Conservation (phyloP, 2,888 invertebrate species). For the Sympetrum striolatum region DNA sequence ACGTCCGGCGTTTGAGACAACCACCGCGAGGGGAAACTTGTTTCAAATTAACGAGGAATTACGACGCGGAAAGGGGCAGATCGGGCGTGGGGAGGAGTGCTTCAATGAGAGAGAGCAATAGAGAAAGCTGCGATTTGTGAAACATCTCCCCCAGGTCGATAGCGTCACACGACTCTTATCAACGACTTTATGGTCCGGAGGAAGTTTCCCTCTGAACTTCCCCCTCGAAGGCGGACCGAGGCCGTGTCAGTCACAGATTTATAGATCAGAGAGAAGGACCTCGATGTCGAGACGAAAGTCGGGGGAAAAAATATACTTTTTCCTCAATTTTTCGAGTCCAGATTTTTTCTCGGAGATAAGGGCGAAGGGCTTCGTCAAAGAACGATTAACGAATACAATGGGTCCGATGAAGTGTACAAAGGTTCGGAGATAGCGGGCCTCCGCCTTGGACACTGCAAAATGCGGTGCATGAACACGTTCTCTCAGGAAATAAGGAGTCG, state of each 20-base stretch:
- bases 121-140: not conserved
- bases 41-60: slow-evolving; percentile 35
- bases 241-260: not conserved
- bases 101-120: not conserved
- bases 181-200: slow-evolving; percentile 1
- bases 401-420: not conserved
- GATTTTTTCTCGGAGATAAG: slow-evolving; percentile 1
- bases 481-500: no score
- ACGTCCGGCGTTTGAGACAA: slow-evolving; percentile 28
- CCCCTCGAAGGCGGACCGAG: not conserved
- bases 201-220: not conserved
- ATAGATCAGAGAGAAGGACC: not conserved
- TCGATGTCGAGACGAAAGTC: not conserved
- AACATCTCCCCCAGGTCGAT: slow-evolving; percentile 6
- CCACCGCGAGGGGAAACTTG: not conserved
- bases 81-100: not conserved
- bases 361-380: not conserved
- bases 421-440: not conserved
- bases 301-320: not conserved
- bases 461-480: not conserved
- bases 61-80: not conserved
- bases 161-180: slow-evolving; percentile 30
- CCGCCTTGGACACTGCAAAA: not conserved
- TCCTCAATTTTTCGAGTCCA: not conserved
- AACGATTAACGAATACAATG: slow-evolving; percentile 8